Evolutionary conservation across 2,797 vertebrate species (phyloP).

Genomic region (Manis javanica): DNA sequence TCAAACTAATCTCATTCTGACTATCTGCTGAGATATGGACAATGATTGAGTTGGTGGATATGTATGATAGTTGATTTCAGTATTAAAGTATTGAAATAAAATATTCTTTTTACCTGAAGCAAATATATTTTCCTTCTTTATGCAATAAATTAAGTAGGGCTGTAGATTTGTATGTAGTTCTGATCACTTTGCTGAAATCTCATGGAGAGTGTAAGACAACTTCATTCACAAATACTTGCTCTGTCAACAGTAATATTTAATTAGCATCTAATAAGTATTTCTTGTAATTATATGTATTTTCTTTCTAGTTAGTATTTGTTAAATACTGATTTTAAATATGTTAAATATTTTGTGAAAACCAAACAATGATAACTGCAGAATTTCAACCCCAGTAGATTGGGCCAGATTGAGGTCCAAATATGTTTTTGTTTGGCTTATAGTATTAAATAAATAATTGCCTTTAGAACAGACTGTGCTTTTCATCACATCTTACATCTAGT

Average conservation of each 20-base stretch:
- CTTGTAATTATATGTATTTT: not conserved
- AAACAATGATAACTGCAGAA: not conserved
- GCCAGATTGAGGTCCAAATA: not conserved
- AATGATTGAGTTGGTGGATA: not conserved
- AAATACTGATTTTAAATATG: not conserved
- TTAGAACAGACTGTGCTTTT: not conserved
- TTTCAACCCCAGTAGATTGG: not conserved
- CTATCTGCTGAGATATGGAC: not conserved
- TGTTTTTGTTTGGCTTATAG: not conserved
- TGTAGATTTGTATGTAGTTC: conserved; percentile 2
- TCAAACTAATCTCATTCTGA: not conserved
- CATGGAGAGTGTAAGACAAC: conserved; percentile 50
- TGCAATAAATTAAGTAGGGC: not conserved
- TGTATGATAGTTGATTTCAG: conserved; percentile 32
- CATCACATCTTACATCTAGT: not conserved
- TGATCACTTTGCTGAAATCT: conserved; percentile 56
- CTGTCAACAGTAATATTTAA: not conserved
- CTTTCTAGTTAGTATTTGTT: not conserved
- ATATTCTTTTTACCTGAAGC: conserved; percentile 43
- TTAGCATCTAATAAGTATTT: not conserved
- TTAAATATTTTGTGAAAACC: not conserved
- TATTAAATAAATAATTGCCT: not conserved
- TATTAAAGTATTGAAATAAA: conserved; percentile 69
- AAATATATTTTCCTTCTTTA: conserved; percentile 3
- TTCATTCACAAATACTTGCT: not conserved